These are phyloP conservation scores for Gopherus flavomarginatus DNA, from an alignment of 2,113 vertebrate genomes.

Conservation along the genomic window DNA sequence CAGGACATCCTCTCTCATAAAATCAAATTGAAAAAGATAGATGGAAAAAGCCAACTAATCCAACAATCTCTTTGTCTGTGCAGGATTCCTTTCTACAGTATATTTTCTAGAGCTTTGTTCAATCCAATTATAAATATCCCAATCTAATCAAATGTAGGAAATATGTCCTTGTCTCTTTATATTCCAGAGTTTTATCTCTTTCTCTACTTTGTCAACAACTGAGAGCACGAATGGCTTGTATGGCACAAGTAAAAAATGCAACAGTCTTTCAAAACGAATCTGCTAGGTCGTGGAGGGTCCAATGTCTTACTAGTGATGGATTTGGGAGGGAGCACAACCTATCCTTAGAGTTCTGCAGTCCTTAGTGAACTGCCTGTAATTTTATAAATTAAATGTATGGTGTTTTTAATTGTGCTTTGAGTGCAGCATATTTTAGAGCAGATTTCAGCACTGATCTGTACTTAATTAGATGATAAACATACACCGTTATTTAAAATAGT, in stretches of 20 bases:
- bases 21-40: neutral
- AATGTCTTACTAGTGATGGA: neutral
- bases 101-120: neutral
- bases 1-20: neutral
- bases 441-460: constrained; percentile 10
- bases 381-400: neutral
- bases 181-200: neutral
- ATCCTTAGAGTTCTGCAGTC: rapidly evolving
- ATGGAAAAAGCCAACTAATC: neutral
- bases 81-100: neutral
- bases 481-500: too few species aligned
- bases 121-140: neutral
- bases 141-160: neutral
- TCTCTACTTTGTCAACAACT: neutral
- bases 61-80: neutral
- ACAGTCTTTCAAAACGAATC: neutral
- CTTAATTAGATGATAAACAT: neutral
- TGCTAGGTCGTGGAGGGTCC: neutral
- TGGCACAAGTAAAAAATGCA: neutral
- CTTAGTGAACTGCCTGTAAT: neutral
- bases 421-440: neutral
- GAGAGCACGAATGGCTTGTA: neutral
- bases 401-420: constrained; percentile 27
- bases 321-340: constrained; percentile 2
- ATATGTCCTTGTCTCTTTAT: neutral